Evolutionary conservation across 2,888 invertebrate species (phyloP).

Genomic region (Heliconius ismenius): DNA sequence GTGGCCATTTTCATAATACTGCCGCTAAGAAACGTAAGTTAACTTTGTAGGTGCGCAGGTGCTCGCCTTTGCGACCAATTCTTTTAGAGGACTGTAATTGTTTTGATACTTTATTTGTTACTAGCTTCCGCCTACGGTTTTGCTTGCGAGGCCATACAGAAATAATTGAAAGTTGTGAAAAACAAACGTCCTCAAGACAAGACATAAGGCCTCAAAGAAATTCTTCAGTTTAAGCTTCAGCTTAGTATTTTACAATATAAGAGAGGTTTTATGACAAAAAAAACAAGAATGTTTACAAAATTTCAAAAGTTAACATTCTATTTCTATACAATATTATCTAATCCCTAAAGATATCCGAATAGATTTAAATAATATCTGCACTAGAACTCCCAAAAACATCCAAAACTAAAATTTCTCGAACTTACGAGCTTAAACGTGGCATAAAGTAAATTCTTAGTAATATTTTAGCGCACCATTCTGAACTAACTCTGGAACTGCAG

Average conservation of each 20-base stretch:
- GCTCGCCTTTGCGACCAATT: constrained; percentile 33
- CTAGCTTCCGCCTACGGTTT: neutral
- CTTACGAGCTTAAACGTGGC: constrained; percentile 29
- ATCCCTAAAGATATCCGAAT: neutral
- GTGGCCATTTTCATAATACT: constrained; percentile 74
- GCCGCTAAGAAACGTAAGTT: constrained; percentile 64
- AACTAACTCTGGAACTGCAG: constrained; percentile 30
- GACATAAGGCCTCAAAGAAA: too few species aligned
- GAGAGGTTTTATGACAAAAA: too few species aligned
- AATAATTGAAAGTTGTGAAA: neutral
- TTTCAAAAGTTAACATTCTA: too few species aligned
- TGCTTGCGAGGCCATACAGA: rapidly evolving
- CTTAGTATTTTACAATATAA: too few species aligned
- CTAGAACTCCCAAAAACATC: neutral
- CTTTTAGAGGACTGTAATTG: constrained; percentile 33
- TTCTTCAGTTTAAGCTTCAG: too few species aligned
- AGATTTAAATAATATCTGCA: neutral
- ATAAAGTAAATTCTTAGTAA: constrained; percentile 33
- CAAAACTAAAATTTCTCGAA: constrained; percentile 10
- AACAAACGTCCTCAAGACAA: too few species aligned
- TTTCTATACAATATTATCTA: too few species aligned
- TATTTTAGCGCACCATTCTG: constrained; percentile 33
- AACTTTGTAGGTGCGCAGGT: constrained; percentile 42
- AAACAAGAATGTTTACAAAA: too few species aligned
- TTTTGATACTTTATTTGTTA: constrained; percentile 13